Evolutionary conservation across 2,888 invertebrate genomes (phyloP), one percentile per base, ranked within the genome.

Genomic region (Chromoteleia sp.): DNA sequence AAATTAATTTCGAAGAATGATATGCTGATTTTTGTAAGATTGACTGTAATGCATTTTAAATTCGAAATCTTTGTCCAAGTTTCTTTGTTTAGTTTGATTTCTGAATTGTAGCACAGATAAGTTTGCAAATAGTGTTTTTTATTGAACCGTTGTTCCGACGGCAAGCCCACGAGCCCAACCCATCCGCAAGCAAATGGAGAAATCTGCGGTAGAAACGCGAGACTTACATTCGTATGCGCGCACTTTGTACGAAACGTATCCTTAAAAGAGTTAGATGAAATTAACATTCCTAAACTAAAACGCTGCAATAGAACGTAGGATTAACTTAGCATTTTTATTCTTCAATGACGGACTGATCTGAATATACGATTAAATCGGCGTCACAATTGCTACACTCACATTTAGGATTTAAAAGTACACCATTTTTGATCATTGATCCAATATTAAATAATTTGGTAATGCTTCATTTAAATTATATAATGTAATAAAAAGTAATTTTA

Each of bases 91-190:
- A 0, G 10, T 36, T 6, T 36, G 3, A 7, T 19, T 19, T 25
- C n/a, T 5, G 7, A 48, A 48, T 4, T 12, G 6, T 43, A 7
- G 0, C 17, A 45, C 33, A 56, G 17, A 48, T 56, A 65, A 48
- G 41, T 58, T 58, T 43, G 59, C 75, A 58, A 75, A 59, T 50
- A 54, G 15, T 41, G 39, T 21, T 43, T 68, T 33, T 67, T 67
- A 45, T 48, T 36, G 21, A 67, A 67, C 56, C 39, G 29, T 41
- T 43, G 39, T 19, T 25, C 65, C 39, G 67, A 52, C 43, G 77
- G 56, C 77, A 68, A 77, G 77, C 77, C 77, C 70, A 77, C 61
- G 45, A 70, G 77, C 77, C 77, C 77, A 77, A 77, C 77, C 77
- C 70, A 77, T 77, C 77, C 77, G 56, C 56, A 29, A 63, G 70